Base-by-base conservation (phyloP, 2,797 vertebrate species). In the Poecilia velifera region DNA sequence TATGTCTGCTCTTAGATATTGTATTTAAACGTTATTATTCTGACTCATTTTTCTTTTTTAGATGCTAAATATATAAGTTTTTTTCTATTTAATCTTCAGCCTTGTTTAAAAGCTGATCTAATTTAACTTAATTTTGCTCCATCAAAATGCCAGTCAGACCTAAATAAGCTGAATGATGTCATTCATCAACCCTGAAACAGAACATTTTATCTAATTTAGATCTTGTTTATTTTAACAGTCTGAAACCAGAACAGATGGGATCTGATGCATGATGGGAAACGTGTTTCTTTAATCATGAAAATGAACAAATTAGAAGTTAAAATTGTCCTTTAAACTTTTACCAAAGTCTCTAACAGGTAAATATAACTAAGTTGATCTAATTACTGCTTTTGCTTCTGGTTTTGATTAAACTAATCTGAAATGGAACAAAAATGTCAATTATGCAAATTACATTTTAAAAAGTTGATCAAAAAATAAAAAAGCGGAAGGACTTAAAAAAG, bases 351-450 rank as follows among this genome's bases (percentile, higher is more conserved):
- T 34, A 71, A 53, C 46, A 25, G 76, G 70, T 79, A 72, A 62
- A 77, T 22, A 47, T 3, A 41, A 68, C 73, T 47, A 77, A 73
- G 10, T 28, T 6, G 10, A 34, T 62, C 59, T 36, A 18, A 36
- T 64, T 36, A 4, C 59, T 36, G 72, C 41, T 73, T 46, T 1
- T 53, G 70, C 25, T 1, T 34, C 0, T 76, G 55, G 55, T 57
- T 28, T 59, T 59, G 46, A 39, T 81, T 71, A 82, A 77, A 77
- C 71, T 18, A 18, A 31, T 71, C 55, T 75, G 72, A 68, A 68
- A 39, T 12, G 20, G 18, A 68, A 41, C 39, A 41, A 41, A 39
- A 41, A 41, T 10, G 34, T 20, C 14, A 31, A 62, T 14, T 14
- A 34, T 31, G 59, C 28, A 34, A 28, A 62, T 18, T 16, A 18